Evolutionary conservation across 2,113 vertebrate species (phyloP).

Genomic region (Neotoma lepida): DNA sequence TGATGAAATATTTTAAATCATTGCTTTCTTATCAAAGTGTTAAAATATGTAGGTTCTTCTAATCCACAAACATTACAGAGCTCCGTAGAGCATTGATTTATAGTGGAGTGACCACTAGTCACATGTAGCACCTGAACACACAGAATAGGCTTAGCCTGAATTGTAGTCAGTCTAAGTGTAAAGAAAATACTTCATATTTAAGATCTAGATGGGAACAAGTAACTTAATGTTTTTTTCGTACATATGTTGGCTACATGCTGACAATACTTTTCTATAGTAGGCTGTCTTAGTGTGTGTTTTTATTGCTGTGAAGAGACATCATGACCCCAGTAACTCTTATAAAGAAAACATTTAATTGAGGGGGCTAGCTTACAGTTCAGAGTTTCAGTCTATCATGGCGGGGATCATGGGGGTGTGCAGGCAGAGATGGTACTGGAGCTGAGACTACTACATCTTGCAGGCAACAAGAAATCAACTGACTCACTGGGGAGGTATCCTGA

Average conservation of each 20-base stretch:
- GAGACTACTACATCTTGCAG: background rate
- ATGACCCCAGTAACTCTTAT: background rate
- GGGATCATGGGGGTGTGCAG: background rate
- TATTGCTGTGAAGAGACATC: background rate
- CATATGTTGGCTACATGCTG: background rate
- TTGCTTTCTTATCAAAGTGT: background rate
- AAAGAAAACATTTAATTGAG: background rate
- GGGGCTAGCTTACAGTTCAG: background rate
- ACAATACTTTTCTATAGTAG: constrained; percentile 7
- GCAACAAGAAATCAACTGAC: background rate
- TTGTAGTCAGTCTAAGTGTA: background rate
- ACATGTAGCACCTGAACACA: background rate
- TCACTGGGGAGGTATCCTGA: too few relatives aligned
- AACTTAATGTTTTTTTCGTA: background rate
- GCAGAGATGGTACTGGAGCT: background rate
- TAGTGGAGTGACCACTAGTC: background rate
- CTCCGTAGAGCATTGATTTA: background rate
- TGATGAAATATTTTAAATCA: background rate
- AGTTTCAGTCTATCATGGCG: background rate
- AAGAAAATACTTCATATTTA: background rate
- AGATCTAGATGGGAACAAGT: background rate
- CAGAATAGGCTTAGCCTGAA: background rate
- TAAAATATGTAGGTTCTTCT: background rate
- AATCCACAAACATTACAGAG: background rate
- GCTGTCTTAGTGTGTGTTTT: background rate